Evolutionary conservation across 2,888 invertebrate genomes (phyloP).

Genomic region (Brachynemurus nebulosus): DNA sequence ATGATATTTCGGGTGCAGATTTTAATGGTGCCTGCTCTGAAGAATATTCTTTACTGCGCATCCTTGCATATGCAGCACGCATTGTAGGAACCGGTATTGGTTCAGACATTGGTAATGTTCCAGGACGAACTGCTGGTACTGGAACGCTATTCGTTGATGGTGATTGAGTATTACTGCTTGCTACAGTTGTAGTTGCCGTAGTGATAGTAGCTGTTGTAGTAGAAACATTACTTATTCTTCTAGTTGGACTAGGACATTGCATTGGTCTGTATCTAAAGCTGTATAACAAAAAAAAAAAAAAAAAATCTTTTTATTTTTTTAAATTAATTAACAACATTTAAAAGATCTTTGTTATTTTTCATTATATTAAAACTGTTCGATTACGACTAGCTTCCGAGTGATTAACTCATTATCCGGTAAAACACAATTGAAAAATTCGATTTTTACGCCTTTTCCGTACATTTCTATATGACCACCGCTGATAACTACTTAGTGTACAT

Average conservation of each 20-base stretch:
- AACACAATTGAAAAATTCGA: no score
- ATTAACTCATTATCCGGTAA: no score
- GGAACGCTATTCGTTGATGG: constrained; percentile 35
- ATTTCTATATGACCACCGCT: no score
- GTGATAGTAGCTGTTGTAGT: constrained; percentile 15
- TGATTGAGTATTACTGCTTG: background rate
- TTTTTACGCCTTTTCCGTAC: no score
- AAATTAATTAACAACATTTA: no score
- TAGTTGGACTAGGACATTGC: constrained; percentile 7
- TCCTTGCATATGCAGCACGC: constrained; percentile 36
- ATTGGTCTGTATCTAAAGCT: constrained; percentile 3
- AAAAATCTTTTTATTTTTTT: no score
- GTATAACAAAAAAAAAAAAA: background rate
- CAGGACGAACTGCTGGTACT: constrained; percentile 38
- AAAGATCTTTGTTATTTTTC: no score
- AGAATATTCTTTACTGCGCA: constrained; percentile 21
- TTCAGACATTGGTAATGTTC: constrained; percentile 55
- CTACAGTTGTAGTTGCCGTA: background rate
- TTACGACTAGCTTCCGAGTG: no score
- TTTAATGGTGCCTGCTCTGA: constrained; percentile 14
- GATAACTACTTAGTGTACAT: no score
- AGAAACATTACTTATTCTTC: constrained; percentile 20
- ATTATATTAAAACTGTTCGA: no score
- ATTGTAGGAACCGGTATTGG: constrained; percentile 65
- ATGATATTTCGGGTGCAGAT: constrained; percentile 18